These are phyloP conservation scores for Empidonax alnorum DNA, from an alignment of 2,113 vertebrate species.

Conservation along the genomic window DNA sequence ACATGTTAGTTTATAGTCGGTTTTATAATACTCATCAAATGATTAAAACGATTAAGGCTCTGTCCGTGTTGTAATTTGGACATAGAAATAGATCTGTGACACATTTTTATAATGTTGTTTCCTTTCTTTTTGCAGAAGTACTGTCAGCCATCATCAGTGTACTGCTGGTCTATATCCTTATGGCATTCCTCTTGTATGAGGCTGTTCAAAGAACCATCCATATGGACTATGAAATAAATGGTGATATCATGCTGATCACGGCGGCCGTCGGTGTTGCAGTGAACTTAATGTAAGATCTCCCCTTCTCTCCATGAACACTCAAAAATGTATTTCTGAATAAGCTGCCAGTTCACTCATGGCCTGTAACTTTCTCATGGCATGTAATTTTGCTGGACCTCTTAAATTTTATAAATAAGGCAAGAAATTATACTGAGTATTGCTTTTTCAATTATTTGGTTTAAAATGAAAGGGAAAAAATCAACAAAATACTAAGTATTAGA, in stretches of 20 bases:
- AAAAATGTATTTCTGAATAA: slow-evolving; percentile 12
- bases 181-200: slow-evolving; percentile 89
- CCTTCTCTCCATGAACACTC: not conserved
- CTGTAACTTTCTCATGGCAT: not conserved
- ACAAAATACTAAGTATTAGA: not conserved
- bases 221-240: slow-evolving; percentile 92
- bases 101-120: not conserved
- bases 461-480: not conserved
- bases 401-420: not conserved
- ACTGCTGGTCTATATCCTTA: slow-evolving; percentile 91
- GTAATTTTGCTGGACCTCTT: not conserved
- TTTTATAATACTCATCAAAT: not conserved
- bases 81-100: not conserved
- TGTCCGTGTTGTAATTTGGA: not conserved
- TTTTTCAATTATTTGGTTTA: not conserved
- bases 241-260: slow-evolving; percentile 97
- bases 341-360: not conserved
- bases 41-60: not conserved
- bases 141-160: slow-evolving; percentile 93
- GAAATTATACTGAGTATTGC: not conserved
- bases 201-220: slow-evolving; percentile 92
- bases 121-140: slow-evolving; percentile 84
- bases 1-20: not conserved
- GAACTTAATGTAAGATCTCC: slow-evolving; percentile 88
- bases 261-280: slow-evolving; percentile 95